Percentiles rank a stretch among this genome's conserved stretches.
phyloP scores from a whole-genome alignment of 2,797 vertebrate genomes.

The Tragelaphus eurycerus region DNA sequence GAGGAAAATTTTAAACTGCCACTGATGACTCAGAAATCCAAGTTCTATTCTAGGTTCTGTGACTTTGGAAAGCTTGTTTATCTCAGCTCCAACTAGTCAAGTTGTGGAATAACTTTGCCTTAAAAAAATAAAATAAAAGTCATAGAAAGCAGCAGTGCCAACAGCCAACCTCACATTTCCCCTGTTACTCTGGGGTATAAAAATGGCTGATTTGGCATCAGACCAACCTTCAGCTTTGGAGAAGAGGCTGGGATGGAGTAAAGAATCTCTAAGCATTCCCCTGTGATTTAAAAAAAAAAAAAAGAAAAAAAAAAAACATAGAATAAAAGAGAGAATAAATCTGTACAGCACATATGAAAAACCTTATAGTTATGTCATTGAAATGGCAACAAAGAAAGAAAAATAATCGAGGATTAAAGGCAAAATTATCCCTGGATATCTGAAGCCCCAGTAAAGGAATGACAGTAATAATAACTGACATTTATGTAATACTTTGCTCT shows the following conservation, averaged over 20 bases:
- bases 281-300: neutral
- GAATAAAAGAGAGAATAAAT: neutral
- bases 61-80: constrained; percentile 67
- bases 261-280: neutral
- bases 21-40: constrained; percentile 70
- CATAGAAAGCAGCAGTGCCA: constrained; percentile 25
- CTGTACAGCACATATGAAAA: neutral
- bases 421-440: neutral
- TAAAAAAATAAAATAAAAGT: constrained; percentile 32
- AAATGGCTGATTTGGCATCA: constrained; percentile 16
- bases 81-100: constrained; percentile 60
- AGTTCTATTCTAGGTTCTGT: constrained; percentile 65
- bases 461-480: neutral
- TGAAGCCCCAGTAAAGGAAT: neutral
- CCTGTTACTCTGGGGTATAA: constrained; percentile 16
- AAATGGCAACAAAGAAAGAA: neutral
- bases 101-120: constrained; percentile 58
- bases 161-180: constrained; percentile 46
- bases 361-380: neutral
- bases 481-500: neutral
- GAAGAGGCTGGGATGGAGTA: neutral
- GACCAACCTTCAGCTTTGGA: neutral
- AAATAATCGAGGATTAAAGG: neutral
- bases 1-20: constrained; percentile 54
- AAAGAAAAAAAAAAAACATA: neutral